Conservation (phyloP, 2,888 invertebrate species). For the Pseudoips prasinana region DNA sequence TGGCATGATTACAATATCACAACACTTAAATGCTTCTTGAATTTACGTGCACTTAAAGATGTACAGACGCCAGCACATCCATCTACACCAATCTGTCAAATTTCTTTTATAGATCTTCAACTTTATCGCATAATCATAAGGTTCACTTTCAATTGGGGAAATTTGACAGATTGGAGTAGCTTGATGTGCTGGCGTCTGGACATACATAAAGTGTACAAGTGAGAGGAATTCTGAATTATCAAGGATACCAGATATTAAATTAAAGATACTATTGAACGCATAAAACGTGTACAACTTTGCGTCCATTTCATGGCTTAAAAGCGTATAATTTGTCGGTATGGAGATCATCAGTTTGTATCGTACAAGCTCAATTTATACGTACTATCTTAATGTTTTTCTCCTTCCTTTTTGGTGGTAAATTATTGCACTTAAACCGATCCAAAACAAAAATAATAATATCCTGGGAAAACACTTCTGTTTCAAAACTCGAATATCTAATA, state of each 20-base stretch:
- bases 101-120: no score
- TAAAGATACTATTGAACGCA: constrained; percentile 17
- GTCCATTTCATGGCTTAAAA: constrained; percentile 8
- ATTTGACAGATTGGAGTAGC: no score
- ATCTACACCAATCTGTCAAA: no score
- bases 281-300: constrained; percentile 9
- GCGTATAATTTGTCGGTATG: constrained; percentile 18
- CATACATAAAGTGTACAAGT: constrained; percentile 23
- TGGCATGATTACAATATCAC: constrained; percentile 17
- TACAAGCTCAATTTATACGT: constrained; percentile 6
- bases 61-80: no score
- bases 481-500: no score
- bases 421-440: no score
- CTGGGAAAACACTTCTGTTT: no score
- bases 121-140: no score
- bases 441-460: no score
- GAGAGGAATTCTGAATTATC: constrained; percentile 21
- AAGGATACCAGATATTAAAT: constrained; percentile 22
- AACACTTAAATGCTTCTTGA: constrained; percentile 14
- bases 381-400: neutral
- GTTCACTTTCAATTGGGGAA: no score
- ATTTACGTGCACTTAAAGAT: constrained; percentile 1
- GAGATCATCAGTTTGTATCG: constrained; percentile 14
- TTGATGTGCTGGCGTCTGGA: no score
- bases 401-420: no score